Evolutionary conservation across 2,797 vertebrate species (phyloP), one percentile per base, ranked within the genome.

Genomic region (Epinephelus malabaricus): DNA sequence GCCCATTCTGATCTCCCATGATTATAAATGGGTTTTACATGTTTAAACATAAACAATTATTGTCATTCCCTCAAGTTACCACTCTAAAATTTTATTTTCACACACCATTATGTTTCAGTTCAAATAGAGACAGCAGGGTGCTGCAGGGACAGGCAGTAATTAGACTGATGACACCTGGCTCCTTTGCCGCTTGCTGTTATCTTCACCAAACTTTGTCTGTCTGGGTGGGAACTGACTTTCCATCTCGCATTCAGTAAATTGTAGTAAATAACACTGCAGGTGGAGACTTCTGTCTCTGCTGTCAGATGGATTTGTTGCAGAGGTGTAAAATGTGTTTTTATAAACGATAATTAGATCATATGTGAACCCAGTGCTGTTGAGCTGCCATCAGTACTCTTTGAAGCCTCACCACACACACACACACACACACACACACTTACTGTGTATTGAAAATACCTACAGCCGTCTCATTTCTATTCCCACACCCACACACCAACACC

Each of bases 61-160:
- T 47, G 18, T 34, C 4, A 50, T 25, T 10, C 43, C 15, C 49
- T 62, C 13, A 5, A 30, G 8, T 18, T 34, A 19, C 14, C 12
- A 56, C 6, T 6, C 17, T 7, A 23, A 12, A 23, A 10, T 25
- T 38, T 40, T 50, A 78, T 50, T 58, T 30, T 64, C 34, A 34
- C 34, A 7, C 2, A 34, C 6, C 34, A 8, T 49, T 65, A 55
- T 0, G 55, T 30, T 69, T 19, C 23, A 21, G 27, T 19, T 15
- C 6, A 65, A 47, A 54, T 47, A 47, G 40, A 69, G 17, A 49
- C 50, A 17, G 46, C 25, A 15, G 50, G 25, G 6, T 34, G 46
- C 66, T 43, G 15, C 56, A 56, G 27, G 62, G 13, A 43, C 58
- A 43, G n/a, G 50, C 66, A 30, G 18, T 2, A 61, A 56, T 69